Evolutionary conservation across 1,140 invertebrate genomes (phyloP).

Genomic region (Drosophila carrolli): DNA sequence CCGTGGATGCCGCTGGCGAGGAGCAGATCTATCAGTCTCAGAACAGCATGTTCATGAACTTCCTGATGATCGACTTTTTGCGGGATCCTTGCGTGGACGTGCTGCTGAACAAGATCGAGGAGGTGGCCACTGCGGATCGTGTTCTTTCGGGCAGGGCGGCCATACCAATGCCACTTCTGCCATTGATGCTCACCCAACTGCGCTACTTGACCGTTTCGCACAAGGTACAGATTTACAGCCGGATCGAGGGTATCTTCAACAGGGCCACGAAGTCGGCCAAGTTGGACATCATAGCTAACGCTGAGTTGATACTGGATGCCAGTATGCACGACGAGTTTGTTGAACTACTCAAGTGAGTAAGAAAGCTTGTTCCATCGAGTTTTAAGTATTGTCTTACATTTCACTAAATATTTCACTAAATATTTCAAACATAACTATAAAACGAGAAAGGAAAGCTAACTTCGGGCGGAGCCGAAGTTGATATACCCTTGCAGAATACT

Average conservation of each 20-base stretch:
- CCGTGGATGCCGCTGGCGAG: conserved; percentile 66
- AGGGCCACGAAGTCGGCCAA: conserved; percentile 45
- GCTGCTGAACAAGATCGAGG: conserved; percentile 82
- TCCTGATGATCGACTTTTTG: conserved; percentile 84
- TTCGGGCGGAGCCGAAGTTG: no score
- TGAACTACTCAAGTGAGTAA: conserved; percentile 65
- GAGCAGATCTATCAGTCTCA: conserved; percentile 81
- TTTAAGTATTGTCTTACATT: no score
- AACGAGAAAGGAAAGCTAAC: no score
- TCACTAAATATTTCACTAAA: no score
- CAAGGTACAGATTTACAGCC: conserved; percentile 60
- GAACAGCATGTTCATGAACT: conserved; percentile 85
- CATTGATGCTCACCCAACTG: conserved; percentile 70
- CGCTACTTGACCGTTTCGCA: conserved; percentile 71
- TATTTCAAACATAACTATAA: no score
- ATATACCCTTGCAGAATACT: no score
- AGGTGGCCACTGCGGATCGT: conserved; percentile 45
- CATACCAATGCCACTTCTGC: conserved; percentile 55
- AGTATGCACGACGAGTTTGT: conserved; percentile 79
- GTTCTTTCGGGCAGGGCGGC: conserved; percentile 19
- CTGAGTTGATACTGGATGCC: conserved; percentile 69
- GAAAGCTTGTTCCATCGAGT: no score
- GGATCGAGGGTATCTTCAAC: conserved; percentile 69
- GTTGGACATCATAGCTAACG: conserved; percentile 70
- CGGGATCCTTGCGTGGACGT: conserved; percentile 84